phyloP scores from a whole-genome alignment of 2,888 invertebrate species.

The Mesoligia furuncula region DNA sequence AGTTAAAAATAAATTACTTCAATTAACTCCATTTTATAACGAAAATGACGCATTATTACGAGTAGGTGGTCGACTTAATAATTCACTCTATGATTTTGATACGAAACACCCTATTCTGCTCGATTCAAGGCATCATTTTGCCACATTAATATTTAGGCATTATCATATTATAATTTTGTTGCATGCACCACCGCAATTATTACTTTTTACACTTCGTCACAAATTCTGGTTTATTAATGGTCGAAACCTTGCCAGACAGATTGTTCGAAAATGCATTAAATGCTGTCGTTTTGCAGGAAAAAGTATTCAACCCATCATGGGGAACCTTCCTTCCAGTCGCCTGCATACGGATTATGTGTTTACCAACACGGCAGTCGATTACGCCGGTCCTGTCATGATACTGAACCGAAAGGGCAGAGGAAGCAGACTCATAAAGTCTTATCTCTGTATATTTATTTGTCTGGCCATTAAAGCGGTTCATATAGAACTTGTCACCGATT shows the following conservation, averaged over 20 bases:
- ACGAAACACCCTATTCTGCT: constrained; percentile 8
- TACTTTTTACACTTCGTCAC: no score
- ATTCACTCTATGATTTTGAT: constrained; percentile 19
- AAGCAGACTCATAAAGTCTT: no score
- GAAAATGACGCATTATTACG: constrained; percentile 7
- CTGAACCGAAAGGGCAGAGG: no score
- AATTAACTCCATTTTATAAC: constrained; percentile 11
- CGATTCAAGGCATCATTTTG: constrained; percentile 13
- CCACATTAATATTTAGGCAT: constrained; percentile 10
- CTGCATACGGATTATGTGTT: no score
- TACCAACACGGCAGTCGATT: no score
- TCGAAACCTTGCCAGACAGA: no score
- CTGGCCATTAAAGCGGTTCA: constrained; percentile 17
- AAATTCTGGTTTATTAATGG: no score
- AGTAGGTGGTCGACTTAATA: constrained; percentile 11
- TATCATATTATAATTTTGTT: constrained; percentile 10
- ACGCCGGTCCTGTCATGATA: no score
- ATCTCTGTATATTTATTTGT: not conserved
- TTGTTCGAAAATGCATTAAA: no score
- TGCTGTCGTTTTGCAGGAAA: no score
- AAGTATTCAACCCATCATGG: not conserved
- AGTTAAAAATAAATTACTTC: constrained; percentile 6
- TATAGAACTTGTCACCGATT: constrained; percentile 19
- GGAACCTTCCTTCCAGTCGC: constrained; percentile 7
- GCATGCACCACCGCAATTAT: constrained; percentile 14